Base-by-base conservation (phyloP, 1,140 invertebrate genomes). In the Apis laboriosa region DNA sequence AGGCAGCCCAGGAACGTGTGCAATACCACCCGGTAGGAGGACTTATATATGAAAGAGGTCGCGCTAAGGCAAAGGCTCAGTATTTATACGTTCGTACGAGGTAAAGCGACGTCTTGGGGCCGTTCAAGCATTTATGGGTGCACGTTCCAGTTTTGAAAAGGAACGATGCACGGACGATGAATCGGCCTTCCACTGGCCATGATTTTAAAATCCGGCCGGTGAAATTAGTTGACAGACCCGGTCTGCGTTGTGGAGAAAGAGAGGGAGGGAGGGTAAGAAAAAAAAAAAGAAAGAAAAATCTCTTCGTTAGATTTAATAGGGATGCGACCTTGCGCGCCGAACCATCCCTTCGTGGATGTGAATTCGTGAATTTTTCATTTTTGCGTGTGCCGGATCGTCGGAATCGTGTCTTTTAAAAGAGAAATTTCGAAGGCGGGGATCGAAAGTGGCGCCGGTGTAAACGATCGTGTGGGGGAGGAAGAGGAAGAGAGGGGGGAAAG, bases 21-120 rank as follows among this genome's bases (percentile, higher is more conserved):
- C 88, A 88, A 89, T 86, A 91, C 76, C 49, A 91, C 76, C 55
- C 56, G 34, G 49, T 51, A 71, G 34, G 75, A 71, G 75, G 66
- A 87, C 63, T 72, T 86, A 73, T 79, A 77, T 84, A 84, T 66
- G 89, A 91, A 92, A 90, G 90, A 91, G 90, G 90, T 91, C 88
- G 86, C 86, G 86, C 77, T 77, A 19, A 78, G 81, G 86, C 89
- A 88, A 89, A 88, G 90, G 77, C 87, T 88, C 82, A 55, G 86
- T 83, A 85, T 89, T 89, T 89, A 88, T 87, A 88, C 83, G 80
- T 83, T 89, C 73, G 34, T 86, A 55, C 83, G 79, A 67, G 79
- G 72, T 87, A 72, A 88, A 88, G 77, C 83, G 86, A 87, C 79
- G 79, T 88, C 86, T 78, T 77, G 77, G 79, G 75, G 70, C 64